Conservation (phyloP, 2,888 invertebrate genomes). For the Tetrapedia diversipes region DNA sequence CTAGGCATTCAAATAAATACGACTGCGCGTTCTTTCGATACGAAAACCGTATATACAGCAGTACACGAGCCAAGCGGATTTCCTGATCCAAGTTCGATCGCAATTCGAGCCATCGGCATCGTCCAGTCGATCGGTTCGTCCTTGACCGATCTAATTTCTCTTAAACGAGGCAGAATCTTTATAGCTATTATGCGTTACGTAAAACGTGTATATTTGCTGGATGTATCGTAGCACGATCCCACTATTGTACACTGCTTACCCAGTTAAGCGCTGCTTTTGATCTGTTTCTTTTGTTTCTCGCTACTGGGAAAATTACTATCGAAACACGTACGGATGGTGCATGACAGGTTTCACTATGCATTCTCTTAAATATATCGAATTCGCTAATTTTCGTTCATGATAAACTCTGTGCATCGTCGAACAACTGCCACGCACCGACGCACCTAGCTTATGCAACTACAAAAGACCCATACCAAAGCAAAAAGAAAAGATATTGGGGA, state of each 20-base stretch:
- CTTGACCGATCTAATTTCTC: constrained; percentile 20
- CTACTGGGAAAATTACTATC: not conserved
- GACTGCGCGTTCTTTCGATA: too few species aligned
- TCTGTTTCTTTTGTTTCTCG: not conserved
- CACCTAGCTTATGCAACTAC: constrained; percentile 23
- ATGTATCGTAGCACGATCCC: not conserved
- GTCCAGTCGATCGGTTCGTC: not conserved
- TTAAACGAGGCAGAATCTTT: constrained; percentile 23
- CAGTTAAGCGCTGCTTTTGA: too few species aligned
- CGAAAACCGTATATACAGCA: too few species aligned
- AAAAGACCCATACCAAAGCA: not conserved
- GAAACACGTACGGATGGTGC: not conserved
- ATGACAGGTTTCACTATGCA: too few species aligned
- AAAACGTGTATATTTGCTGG: not conserved
- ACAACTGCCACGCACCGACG: constrained; percentile 5
- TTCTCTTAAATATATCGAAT: not conserved
- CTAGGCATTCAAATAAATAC: too few species aligned
- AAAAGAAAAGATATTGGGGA: too few species aligned
- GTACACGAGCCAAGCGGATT: too few species aligned
- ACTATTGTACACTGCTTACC: not conserved
- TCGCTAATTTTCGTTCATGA: not conserved
- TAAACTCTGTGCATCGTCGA: not conserved
- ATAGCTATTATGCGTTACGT: constrained; percentile 32
- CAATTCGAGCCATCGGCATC: not conserved
- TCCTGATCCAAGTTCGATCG: not conserved